Evolutionary conservation across 2,888 invertebrate genomes (phyloP).

Genomic region (Caenorhabditis angaria): DNA sequence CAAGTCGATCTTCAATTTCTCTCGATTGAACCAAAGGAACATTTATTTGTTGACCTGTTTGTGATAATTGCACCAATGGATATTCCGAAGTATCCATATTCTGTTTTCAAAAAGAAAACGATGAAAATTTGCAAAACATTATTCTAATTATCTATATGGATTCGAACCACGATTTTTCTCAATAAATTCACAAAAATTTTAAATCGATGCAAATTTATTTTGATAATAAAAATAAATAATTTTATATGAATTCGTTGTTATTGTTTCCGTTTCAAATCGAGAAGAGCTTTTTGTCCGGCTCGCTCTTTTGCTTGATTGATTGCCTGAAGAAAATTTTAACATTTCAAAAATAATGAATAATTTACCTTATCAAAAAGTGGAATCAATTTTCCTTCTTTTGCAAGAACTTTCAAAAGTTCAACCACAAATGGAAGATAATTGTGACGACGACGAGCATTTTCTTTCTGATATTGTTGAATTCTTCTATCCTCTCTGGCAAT

Average conservation of each 20-base stretch:
- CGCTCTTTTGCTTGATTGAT: slow-evolving; percentile 18
- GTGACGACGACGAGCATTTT: slow-evolving; percentile 91
- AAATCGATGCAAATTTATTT: too few relatives aligned
- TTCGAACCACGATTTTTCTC: too few relatives aligned
- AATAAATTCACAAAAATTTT: too few relatives aligned
- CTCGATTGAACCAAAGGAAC: slow-evolving; percentile 45
- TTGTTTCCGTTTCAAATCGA: slow-evolving; percentile 27
- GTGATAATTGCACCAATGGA: slow-evolving; percentile 21
- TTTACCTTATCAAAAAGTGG: slow-evolving; percentile 81
- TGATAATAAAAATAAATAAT: too few relatives aligned
- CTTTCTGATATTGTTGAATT: slow-evolving; percentile 73
- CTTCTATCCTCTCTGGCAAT: slow-evolving; percentile 30
- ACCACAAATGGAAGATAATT: slow-evolving; percentile 97
- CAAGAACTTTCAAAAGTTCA: slow-evolving; percentile 88
- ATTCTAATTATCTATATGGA: too few relatives aligned
- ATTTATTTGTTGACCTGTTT: slow-evolving; percentile 29
- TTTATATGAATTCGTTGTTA: too few relatives aligned
- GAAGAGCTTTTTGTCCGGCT: slow-evolving; percentile 9
- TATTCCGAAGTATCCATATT: slow-evolving; percentile 2
- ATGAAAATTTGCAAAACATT: too few relatives aligned
- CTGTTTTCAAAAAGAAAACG: too few relatives aligned
- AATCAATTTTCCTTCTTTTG: slow-evolving; percentile 87
- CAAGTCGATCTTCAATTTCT: slow-evolving; percentile 25
- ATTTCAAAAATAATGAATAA: slow-evolving; percentile 5
- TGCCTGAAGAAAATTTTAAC: neutral